phyloP scores from a whole-genome alignment of 2,113 vertebrate species.

The Mus spicilegus region DNA sequence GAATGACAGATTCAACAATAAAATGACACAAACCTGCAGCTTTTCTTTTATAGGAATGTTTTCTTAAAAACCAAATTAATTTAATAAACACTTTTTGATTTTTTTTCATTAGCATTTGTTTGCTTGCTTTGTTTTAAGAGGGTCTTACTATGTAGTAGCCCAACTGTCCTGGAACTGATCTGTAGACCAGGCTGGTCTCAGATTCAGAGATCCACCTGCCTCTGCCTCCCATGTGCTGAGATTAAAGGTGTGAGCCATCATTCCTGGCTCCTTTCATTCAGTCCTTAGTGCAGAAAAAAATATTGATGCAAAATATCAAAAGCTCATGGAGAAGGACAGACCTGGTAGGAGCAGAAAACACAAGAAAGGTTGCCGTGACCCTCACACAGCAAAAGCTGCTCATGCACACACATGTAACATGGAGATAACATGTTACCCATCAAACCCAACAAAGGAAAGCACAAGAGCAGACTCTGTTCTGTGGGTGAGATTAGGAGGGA shows the following conservation, averaged over 20 bases:
- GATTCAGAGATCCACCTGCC: neutral
- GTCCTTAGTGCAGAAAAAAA: neutral
- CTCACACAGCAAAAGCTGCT: neutral
- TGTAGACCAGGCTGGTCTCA: neutral
- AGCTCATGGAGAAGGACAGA: neutral
- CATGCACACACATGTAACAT: neutral
- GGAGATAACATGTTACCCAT: neutral
- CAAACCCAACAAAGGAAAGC: neutral
- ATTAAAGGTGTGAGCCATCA: neutral
- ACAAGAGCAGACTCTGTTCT: neutral
- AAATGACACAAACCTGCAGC: neutral
- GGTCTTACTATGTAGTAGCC: neutral
- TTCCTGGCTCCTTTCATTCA: neutral
- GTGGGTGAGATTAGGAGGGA: neutral
- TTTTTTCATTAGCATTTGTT: neutral
- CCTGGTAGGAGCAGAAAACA: neutral
- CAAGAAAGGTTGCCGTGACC: neutral
- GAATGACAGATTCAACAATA: neutral
- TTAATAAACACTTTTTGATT: conserved; percentile 7
- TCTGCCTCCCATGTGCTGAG: neutral
- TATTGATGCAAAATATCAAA: neutral
- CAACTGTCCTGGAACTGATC: neutral
- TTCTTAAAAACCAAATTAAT: conserved; percentile 11
- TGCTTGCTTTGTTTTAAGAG: neutral
- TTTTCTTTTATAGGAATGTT: neutral